Conservation (phyloP, 2,888 invertebrate species). For the Tortricodes alternella region DNA sequence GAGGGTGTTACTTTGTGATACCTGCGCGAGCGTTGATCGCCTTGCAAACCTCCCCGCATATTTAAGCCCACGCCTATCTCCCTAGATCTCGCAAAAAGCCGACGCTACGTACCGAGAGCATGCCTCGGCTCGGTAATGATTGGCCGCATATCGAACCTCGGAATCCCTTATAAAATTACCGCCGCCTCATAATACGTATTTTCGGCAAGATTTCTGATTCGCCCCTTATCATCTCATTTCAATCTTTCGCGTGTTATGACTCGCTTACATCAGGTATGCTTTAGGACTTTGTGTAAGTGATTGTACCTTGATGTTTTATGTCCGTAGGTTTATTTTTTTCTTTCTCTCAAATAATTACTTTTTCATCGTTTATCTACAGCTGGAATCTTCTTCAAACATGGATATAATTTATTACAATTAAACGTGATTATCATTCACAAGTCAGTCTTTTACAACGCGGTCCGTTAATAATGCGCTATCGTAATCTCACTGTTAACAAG, state of each 20-base stretch:
- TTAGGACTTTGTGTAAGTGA: conserved; percentile 58
- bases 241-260: conserved; percentile 78
- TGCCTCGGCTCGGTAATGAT: conserved; percentile 66
- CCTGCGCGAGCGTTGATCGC: conserved; percentile 61
- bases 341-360: conserved; percentile 38
- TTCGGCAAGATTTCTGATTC: conserved; percentile 79
- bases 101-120: conserved; percentile 55
- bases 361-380: neutral
- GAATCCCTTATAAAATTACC: conserved; percentile 80
- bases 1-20: conserved; percentile 37
- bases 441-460: conserved; percentile 38
- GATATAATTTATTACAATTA: conserved; percentile 32
- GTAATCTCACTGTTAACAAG: conserved; percentile 46
- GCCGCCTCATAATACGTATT: conserved; percentile 70
- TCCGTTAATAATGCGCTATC: conserved; percentile 40
- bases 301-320: conserved; percentile 55
- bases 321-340: conserved; percentile 51
- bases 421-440: conserved; percentile 37
- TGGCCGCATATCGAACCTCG: conserved; percentile 73
- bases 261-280: conserved; percentile 59
- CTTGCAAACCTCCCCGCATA: conserved; percentile 57
- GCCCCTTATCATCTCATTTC: conserved; percentile 74
- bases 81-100: conserved; percentile 69
- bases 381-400: neutral
- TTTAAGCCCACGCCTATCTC: conserved; percentile 65